phyloP scores from a whole-genome alignment of 2,113 vertebrate species.

The Cairina moschata region DNA sequence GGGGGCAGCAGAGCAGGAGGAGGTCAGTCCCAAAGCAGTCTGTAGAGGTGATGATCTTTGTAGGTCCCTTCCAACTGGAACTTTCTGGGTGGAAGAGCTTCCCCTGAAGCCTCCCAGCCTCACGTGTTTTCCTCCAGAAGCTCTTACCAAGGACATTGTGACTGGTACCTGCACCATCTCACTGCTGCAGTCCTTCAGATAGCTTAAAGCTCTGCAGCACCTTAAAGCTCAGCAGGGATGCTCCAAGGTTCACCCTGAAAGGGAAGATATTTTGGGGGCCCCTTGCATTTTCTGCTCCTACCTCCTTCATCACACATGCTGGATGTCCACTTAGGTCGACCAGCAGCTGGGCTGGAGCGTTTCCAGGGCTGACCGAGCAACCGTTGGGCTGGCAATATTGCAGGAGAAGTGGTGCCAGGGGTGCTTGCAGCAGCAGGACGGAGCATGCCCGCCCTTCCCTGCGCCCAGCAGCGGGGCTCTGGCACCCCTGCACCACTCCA shows the following conservation, averaged over 20 bases:
- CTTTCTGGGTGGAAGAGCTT: background rate
- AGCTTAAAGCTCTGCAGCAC: background rate
- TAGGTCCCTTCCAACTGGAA: no score
- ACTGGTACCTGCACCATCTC: background rate
- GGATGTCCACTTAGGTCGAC: background rate
- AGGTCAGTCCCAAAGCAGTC: no score
- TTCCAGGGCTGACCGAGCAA: background rate
- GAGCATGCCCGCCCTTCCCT: background rate
- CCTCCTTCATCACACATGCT: no score
- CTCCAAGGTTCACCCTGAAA: background rate
- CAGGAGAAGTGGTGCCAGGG: background rate
- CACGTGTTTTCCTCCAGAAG: background rate
- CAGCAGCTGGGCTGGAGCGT: background rate
- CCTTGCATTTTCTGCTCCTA: fast-evolving
- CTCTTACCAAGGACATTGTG: background rate
- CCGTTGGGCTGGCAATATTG: background rate
- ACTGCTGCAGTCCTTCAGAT: background rate
- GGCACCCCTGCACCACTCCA: fast-evolving
- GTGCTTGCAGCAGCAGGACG: background rate
- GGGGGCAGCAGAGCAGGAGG: background rate
- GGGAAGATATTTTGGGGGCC: fast-evolving
- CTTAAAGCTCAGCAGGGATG: background rate
- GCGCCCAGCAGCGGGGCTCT: background rate
- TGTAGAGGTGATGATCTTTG: no score
- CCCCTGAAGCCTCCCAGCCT: background rate